These are phyloP conservation scores for Ceratotherium simum DNA, from an alignment of 2,113 vertebrate genomes.

Conservation along the genomic window DNA sequence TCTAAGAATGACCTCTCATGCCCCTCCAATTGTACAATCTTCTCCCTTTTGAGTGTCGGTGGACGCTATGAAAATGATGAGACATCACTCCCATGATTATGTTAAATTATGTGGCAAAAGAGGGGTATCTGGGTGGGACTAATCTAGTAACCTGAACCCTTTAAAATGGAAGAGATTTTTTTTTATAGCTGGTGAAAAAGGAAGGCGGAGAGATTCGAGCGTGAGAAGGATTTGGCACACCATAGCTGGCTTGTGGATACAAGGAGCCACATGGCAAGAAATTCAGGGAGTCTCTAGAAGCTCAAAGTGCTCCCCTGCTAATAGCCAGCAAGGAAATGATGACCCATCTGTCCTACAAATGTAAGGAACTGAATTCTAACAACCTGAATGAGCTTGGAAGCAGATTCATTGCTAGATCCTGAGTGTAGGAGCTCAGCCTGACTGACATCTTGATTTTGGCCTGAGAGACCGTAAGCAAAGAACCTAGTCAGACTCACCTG, in stretches of 20 bases:
- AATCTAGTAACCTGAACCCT: neutral
- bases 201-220: neutral
- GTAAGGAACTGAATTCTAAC: neutral
- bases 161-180: neutral
- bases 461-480: neutral
- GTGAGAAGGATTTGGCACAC: neutral
- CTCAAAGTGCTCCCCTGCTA: neutral
- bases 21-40: neutral
- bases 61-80: neutral
- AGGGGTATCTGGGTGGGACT: neutral
- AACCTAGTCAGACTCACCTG: neutral
- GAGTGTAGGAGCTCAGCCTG: neutral
- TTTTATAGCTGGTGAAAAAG: neutral
- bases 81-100: neutral
- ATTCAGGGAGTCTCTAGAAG: fast-evolving
- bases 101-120: neutral
- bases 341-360: neutral
- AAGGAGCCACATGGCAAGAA: neutral
- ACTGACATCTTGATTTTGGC: neutral
- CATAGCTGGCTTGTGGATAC: neutral
- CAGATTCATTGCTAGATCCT: neutral
- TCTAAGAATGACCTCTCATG: neutral
- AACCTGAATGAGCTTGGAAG: neutral
- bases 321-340: neutral
- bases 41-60: neutral